phyloP scores from a whole-genome alignment of 2,797 vertebrate species.

The Thripadectes ignobilis region DNA sequence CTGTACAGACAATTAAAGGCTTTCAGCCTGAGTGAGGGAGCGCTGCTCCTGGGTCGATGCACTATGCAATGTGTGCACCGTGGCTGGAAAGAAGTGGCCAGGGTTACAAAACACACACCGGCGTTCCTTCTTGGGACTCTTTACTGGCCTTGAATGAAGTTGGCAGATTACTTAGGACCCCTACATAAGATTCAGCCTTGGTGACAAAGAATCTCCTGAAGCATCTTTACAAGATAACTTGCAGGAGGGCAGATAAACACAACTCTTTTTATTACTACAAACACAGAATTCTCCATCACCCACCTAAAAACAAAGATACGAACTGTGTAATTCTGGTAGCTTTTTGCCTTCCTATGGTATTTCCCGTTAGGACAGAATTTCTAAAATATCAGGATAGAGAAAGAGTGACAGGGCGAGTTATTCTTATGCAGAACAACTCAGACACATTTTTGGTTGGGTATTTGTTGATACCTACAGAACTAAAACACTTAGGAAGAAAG shows the following conservation, averaged over 20 bases:
- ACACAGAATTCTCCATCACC: not conserved
- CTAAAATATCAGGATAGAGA: not conserved
- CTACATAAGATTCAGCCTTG: not conserved
- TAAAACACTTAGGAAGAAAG: slow-evolving; percentile 31
- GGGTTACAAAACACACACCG: slow-evolving; percentile 8
- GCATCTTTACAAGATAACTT: not conserved
- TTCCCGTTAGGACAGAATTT: not conserved
- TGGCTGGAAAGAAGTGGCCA: slow-evolving; percentile 44
- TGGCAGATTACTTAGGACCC: not conserved
- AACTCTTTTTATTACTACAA: not conserved
- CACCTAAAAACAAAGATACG: not conserved
- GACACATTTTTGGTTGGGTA: not conserved
- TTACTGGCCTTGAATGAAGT: not conserved
- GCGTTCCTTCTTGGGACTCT: not conserved
- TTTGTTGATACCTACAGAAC: slow-evolving; percentile 42
- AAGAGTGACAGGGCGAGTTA: not conserved
- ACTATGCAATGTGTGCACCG: not conserved
- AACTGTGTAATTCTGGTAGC: not conserved
- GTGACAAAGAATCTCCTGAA: not conserved
- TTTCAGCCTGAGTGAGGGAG: slow-evolving; percentile 75
- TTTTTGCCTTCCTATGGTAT: not conserved
- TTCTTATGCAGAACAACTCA: slow-evolving; percentile 4
- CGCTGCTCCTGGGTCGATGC: not conserved
- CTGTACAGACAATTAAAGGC: slow-evolving; percentile 85
- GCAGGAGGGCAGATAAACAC: not conserved